phyloP scores from a whole-genome alignment of 2,113 vertebrate species.

The Condylura cristata region DNA sequence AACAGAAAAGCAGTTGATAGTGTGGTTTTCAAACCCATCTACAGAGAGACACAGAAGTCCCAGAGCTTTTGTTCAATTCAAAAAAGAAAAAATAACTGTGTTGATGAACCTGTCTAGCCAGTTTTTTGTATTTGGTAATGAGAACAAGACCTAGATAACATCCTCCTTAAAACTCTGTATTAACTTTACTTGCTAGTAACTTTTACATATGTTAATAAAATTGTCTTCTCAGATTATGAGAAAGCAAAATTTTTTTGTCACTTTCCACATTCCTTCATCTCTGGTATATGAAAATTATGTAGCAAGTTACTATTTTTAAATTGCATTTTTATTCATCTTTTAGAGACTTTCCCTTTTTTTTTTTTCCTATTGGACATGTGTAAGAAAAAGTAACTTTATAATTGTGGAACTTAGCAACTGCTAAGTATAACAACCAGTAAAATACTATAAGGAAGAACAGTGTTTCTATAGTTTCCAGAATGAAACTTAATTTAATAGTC shows the following conservation, averaged over 20 bases:
- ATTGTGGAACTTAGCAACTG: slow-evolving; percentile 52
- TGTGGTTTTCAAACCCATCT: neutral
- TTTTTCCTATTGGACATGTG: slow-evolving; percentile 43
- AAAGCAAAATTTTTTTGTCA: slow-evolving; percentile 36
- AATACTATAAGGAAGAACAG: slow-evolving; percentile 37
- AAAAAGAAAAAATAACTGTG: neutral
- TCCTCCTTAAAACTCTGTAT: slow-evolving; percentile 46
- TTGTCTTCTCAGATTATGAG: neutral
- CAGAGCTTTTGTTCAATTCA: neutral
- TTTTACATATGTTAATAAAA: slow-evolving; percentile 23
- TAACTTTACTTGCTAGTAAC: neutral
- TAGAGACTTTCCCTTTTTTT: slow-evolving; percentile 50
- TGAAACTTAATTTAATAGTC: slow-evolving; percentile 48
- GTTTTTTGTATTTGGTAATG: slow-evolving; percentile 5
- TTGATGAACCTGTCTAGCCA: neutral
- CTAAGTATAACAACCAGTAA: slow-evolving; percentile 57
- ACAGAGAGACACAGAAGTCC: neutral
- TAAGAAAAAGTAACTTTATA: slow-evolving; percentile 48
- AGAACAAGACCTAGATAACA: slow-evolving; percentile 1
- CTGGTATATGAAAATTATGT: slow-evolving; percentile 27
- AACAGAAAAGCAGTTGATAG: slow-evolving; percentile 1
- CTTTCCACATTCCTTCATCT: neutral
- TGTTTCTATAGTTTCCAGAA: slow-evolving; percentile 9
- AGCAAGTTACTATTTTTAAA: slow-evolving; percentile 37
- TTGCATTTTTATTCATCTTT: slow-evolving; percentile 62